Base-by-base conservation (phyloP, 1,140 invertebrate species). In the Sarcophaga peregrina region DNA sequence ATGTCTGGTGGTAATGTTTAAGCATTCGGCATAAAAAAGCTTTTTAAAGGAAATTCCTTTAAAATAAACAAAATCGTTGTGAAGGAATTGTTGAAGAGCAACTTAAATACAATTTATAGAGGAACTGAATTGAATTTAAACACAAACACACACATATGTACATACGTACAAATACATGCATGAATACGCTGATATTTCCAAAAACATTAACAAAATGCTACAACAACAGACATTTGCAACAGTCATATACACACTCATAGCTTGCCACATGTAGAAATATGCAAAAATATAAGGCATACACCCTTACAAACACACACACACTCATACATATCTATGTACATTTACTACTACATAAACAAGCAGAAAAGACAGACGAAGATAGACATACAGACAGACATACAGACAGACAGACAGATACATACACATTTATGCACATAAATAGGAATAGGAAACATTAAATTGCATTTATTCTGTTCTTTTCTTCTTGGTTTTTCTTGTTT, bases 101-200 rank as follows among this genome's bases (percentile, higher is more conserved):
- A 58, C 54, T 58, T 6, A 58, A 58, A 58, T 76, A 76, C n/a
- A 48, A 76, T 76, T 76, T 76, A 76, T 76, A 47, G 47, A 47
- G 45, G 15, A 72, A 37, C 25, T n/a, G n/a, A 75, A 75, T 75
- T 46, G 73, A 75, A 75, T 75, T 75, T 47, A 46, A 75, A 13
- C 46, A 45, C 45, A 75, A n/a, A 37, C 25, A 37, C 25, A 37
- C 25, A 37, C 25, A 37, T 4, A 37, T 37, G 25, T n/a, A n/a
- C n/a, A n/a, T n/a, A n/a, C n/a, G n/a, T n/a, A n/a, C n/a, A n/a
- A 37, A 37, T 37, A 4, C 1, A 37, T 37, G 25, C 74, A 76
- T 76, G 45, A 76, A 76, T 76, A 45, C 74, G 74, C 74, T 45
- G 45, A 76, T 76, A 76, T 76, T 76, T 76, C 45, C 47, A 47